Evolutionary conservation across 2,888 invertebrate genomes (phyloP).

Genomic region (Dicyrtomina minuta): DNA sequence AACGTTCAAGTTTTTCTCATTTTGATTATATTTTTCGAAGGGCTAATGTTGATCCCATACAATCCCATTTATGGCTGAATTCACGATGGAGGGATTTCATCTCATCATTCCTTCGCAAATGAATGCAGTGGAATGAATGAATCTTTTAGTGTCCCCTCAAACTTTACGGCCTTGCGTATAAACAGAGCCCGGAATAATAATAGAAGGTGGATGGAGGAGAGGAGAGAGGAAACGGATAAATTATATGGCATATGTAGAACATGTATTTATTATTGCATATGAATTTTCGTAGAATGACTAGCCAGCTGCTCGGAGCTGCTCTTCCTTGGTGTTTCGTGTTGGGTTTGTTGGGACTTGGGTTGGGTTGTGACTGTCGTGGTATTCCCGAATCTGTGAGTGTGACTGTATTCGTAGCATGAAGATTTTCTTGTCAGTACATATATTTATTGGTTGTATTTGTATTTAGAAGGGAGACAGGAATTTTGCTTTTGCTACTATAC

Average conservation of each 20-base stretch:
- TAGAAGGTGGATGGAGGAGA: background rate
- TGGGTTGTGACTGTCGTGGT: too few species aligned
- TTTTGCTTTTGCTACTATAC: too few species aligned
- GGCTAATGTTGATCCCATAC: slow-evolving; percentile 27
- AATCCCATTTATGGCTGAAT: slow-evolving; percentile 26
- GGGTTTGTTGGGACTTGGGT: too few species aligned
- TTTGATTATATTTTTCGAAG: slow-evolving; percentile 24
- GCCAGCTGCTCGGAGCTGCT: too few species aligned
- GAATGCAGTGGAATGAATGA: slow-evolving; percentile 24
- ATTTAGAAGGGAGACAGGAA: too few species aligned
- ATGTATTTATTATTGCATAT: background rate
- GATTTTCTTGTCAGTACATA: too few species aligned
- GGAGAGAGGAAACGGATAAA: slow-evolving; percentile 1
- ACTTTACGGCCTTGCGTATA: background rate
- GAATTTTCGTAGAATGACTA: background rate
- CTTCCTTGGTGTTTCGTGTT: too few species aligned
- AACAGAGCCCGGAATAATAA: background rate
- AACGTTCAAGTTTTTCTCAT: slow-evolving; percentile 25
- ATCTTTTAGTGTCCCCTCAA: background rate
- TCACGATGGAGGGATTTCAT: slow-evolving; percentile 14
- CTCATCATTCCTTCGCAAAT: slow-evolving; percentile 22
- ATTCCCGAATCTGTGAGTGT: too few species aligned
- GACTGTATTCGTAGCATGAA: too few species aligned
- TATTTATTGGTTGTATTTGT: too few species aligned
- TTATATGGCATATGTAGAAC: background rate